Evolutionary conservation across 2,888 invertebrate species (phyloP).

Genomic region (Pharmacophagus antenor): DNA sequence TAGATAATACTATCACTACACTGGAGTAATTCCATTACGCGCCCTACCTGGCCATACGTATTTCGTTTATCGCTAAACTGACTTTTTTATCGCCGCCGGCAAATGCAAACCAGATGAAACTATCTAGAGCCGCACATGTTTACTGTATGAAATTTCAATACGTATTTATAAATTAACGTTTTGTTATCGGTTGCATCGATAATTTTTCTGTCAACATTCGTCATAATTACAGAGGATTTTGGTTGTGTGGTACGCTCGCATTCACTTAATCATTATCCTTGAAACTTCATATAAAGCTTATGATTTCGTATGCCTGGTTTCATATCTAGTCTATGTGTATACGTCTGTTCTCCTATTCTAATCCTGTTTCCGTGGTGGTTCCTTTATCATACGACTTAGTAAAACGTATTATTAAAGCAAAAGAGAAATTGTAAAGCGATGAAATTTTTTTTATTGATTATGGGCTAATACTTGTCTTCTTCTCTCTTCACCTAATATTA

Average conservation of each 20-base stretch:
- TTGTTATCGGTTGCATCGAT: conserved; percentile 13
- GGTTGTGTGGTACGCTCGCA: too few relatives aligned
- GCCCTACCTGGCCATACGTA: conserved; percentile 15
- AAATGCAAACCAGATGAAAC: conserved; percentile 27
- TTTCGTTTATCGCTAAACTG: conserved; percentile 13
- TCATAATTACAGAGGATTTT: not conserved
- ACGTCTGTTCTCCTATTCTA: not conserved
- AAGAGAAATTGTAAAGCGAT: too few relatives aligned
- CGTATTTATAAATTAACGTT: not conserved
- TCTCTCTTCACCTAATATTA: too few relatives aligned
- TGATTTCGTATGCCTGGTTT: not conserved
- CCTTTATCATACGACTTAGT: too few relatives aligned
- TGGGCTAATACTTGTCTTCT: too few relatives aligned
- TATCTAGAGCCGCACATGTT: conserved; percentile 25
- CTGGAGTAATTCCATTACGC: not conserved
- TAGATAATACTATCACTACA: conserved; percentile 25
- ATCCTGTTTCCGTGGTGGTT: too few relatives aligned
- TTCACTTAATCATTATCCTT: not conserved
- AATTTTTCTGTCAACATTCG: not conserved
- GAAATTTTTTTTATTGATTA: too few relatives aligned
- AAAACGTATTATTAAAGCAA: too few relatives aligned
- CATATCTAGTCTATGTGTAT: not conserved
- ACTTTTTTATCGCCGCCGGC: conserved; percentile 23
- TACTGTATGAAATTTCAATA: conserved; percentile 8
- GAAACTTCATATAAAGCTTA: not conserved